Evolutionary conservation across 2,113 vertebrate species (phyloP), one percentile per base, ranked within the genome.

Genomic region (Archocentrus centrarchus): DNA sequence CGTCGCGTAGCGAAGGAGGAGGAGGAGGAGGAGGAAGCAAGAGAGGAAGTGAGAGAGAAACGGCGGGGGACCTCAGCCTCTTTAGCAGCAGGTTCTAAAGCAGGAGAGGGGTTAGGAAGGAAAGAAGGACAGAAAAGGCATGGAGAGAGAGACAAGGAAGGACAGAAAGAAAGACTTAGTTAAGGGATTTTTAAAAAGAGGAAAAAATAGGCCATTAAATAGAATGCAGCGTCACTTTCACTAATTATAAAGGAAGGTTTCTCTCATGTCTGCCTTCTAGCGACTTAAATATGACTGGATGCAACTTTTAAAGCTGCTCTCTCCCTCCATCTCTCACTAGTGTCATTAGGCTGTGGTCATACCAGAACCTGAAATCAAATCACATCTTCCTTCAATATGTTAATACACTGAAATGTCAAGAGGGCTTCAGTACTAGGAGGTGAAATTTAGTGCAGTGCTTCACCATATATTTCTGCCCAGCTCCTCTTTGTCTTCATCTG

Each of bases 1-100:
- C 95, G 95, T 84, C 95, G 94, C 22, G 94, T 93, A 64, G 94
- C 94, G 5, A 93, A 92, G 63, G 92, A 88, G 63, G 92, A 95
- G 63, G 92, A 95, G 86, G 96, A 95, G 77, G 96, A 92, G 84
- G 96, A 95, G 59, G 96, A 94, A 93, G 95, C 95, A 66, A 97
- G 92, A 92, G 97, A 97, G 86, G 97, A 98, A 84, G 97, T 95
- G 88, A 98, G 94, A 91, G 97, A 98, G 95, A 98, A 98, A 91
- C 97, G 97, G 17, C 97, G 97, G 75, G 96, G 89, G 61, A 95
- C 95, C 88, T 96, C 96, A 86, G 96, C 94, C 90, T 97, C 97
- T 93, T 97, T 97, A 94, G 86, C 80, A 79, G 96, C 95, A 77
- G 96, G 92, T 83, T 97, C 97, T 97, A 61, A 83, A 94, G 82